phyloP scores from a whole-genome alignment of 1,140 invertebrate genomes.

The Mamestra configurata region DNA sequence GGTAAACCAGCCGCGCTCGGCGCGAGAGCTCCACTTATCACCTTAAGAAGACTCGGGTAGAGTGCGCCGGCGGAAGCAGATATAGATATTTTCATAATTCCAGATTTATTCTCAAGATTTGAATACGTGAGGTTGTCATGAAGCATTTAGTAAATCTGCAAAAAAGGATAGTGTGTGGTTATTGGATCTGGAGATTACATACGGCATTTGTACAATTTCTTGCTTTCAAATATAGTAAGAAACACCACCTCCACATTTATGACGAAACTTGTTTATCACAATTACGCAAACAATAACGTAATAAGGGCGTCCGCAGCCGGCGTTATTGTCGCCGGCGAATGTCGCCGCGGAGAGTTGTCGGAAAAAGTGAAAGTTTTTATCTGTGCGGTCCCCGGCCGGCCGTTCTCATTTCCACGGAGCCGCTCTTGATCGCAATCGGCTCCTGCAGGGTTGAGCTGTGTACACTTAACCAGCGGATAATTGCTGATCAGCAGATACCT shows the following conservation, averaged over 20 bases:
- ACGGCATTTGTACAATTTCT: conserved; percentile 43
- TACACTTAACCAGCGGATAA: conserved; percentile 59
- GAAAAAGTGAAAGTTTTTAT: conserved; percentile 86
- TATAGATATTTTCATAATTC: conserved; percentile 43
- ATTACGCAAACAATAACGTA: conserved; percentile 74
- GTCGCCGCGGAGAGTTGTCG: conserved; percentile 76
- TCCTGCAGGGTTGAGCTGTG: conserved; percentile 68
- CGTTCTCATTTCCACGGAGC: conserved; percentile 80
- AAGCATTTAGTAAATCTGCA: conserved; percentile 4
- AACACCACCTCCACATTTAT: conserved; percentile 54
- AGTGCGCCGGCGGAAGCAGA: conserved; percentile 26
- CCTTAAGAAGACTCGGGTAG: conserved; percentile 62
- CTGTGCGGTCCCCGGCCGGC: conserved; percentile 73
- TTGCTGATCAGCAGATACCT: conserved; percentile 68
- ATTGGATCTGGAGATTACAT: conserved; percentile 10
- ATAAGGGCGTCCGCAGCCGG: conserved; percentile 71
- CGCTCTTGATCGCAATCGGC: conserved; percentile 78
- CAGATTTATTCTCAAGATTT: conserved; percentile 39
- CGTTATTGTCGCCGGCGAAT: conserved; percentile 72
- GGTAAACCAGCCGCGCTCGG: conserved; percentile 58
- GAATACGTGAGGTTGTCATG: conserved; percentile 11
- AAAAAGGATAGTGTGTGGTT: conserved; percentile 3
- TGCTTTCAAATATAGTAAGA: conserved; percentile 30
- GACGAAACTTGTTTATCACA: conserved; percentile 66
- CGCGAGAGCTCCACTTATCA: conserved; percentile 68